Base-by-base conservation (phyloP, 2,113 vertebrate genomes). In the Ibidorhyncha struthersii region DNA sequence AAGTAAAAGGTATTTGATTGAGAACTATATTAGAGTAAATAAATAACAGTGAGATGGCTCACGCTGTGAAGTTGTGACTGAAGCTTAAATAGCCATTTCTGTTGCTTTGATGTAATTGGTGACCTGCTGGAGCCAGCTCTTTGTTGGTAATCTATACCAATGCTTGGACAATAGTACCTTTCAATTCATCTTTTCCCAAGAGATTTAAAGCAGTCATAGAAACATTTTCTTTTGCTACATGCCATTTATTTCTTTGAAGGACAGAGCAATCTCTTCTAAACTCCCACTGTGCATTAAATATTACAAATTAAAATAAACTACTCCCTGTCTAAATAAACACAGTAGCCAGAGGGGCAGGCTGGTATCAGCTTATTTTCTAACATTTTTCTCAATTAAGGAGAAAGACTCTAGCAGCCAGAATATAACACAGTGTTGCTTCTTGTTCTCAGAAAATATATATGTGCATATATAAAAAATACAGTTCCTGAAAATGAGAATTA, bases 221-320 rank as follows among this genome's bases (percentile, higher is more conserved):
- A 96, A 96, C 61, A 82, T 95, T 97, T 96, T 88, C 52, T 88
- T 92, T 82, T 83, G 65, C 52, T 70, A 52, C 41, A 50, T 16
- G 8, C 41, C 34, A 93, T 95, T 86, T 95, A 89, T 96, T 96
- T 88, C 45, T 72, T 77, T 96, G 89, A 97, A 92, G 76, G 59
- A 93, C 34, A 5, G 15, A 89, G 50, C 69, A 93, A 93, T 80
- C n/a, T 86, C 61, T 93, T 92, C 82, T 92, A 91, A 94, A 85
- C 78, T 93, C 89, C 90, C 58, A 53, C 49, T 76, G 86, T 82
- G 83, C 50, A 91, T 91, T 96, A 96, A 97, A 95, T 96, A 94
- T 80, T 96, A 89, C 82, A 96, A 97, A 98, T 97, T 96, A 95
- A 97, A 97, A 96, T 88, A 86, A 97, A 96, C 82, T 95, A 65